Evolutionary conservation across 2,888 invertebrate genomes (phyloP).

Genomic region (Pollenia amentaria): DNA sequence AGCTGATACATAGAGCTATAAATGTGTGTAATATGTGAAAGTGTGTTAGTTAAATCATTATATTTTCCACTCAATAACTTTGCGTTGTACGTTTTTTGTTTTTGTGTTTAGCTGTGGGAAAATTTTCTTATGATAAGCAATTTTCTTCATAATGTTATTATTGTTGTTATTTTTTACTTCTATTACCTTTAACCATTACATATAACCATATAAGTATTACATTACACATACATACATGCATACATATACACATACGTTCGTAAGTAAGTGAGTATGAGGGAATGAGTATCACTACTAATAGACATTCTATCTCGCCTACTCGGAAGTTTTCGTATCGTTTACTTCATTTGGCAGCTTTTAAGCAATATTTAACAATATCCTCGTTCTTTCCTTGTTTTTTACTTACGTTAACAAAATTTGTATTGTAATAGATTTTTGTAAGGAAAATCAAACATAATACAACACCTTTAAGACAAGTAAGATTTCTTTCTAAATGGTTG

Average conservation of each 20-base stretch:
- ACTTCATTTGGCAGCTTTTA: slow-evolving; percentile 64
- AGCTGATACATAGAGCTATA: not conserved
- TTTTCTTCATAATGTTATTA: slow-evolving; percentile 71
- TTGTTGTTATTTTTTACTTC: slow-evolving; percentile 41
- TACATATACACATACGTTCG: not conserved
- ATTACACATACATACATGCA: not conserved
- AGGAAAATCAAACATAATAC: slow-evolving; percentile 40
- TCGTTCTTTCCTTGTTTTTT: slow-evolving; percentile 28
- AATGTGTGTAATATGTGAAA: not conserved
- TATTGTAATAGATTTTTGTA: slow-evolving; percentile 39
- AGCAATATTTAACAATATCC: slow-evolving; percentile 46
- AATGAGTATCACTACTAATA: slow-evolving; percentile 47
- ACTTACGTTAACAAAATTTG: slow-evolving; percentile 70
- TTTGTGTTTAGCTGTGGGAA: slow-evolving; percentile 74
- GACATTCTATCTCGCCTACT: slow-evolving; percentile 16
- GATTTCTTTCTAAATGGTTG: slow-evolving; percentile 4
- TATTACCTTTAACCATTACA: slow-evolving; percentile 60
- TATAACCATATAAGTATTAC: slow-evolving; percentile 3
- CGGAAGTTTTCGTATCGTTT: slow-evolving; percentile 33
- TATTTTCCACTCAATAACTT: slow-evolving; percentile 70
- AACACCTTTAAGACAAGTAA: slow-evolving; percentile 55
- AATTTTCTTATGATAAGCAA: slow-evolving; percentile 76
- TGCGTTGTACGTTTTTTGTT: slow-evolving; percentile 48
- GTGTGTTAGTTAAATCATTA: slow-evolving; percentile 60
- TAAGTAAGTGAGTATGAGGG: slow-evolving; percentile 1